These are phyloP conservation scores for Tragelaphus scriptus DNA, from an alignment of 2,113 vertebrate species.

Conservation along the genomic window DNA sequence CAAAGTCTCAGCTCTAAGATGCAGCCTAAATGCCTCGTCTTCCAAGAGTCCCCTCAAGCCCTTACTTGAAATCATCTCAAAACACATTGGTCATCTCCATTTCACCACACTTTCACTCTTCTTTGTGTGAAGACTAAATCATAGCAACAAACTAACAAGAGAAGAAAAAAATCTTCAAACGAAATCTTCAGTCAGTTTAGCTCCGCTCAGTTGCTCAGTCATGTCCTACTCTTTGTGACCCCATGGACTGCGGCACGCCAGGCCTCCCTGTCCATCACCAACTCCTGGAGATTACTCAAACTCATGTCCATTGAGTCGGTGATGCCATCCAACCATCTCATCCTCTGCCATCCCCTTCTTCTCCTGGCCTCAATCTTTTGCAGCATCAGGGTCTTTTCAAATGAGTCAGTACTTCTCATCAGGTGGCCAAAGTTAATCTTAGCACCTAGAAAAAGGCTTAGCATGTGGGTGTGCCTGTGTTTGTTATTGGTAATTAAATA, in stretches of 20 bases:
- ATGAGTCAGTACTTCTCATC: background rate
- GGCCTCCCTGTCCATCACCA: background rate
- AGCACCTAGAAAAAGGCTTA: background rate
- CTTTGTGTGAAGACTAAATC: background rate
- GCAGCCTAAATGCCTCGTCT: background rate
- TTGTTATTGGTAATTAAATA: background rate
- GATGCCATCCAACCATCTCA: background rate
- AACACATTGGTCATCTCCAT: background rate
- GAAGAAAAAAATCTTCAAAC: background rate
- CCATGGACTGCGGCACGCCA: background rate
- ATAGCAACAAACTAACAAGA: background rate
- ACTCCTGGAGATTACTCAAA: background rate
- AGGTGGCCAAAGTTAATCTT: background rate
- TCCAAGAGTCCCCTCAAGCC: background rate
- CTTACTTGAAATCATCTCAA: background rate
- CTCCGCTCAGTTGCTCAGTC: background rate
- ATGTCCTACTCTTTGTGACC: background rate
- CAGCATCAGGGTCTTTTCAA: background rate
- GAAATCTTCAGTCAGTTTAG: background rate
- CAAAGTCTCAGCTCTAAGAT: background rate
- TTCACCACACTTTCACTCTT: background rate
- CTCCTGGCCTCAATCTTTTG: accelerated
- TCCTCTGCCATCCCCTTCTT: background rate
- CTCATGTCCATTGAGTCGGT: background rate
- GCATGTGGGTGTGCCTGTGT: background rate